Evolutionary conservation across 2,113 vertebrate genomes (phyloP), one percentile per base, ranked within the genome.

Genomic region (Oncorhynchus clarkii): DNA sequence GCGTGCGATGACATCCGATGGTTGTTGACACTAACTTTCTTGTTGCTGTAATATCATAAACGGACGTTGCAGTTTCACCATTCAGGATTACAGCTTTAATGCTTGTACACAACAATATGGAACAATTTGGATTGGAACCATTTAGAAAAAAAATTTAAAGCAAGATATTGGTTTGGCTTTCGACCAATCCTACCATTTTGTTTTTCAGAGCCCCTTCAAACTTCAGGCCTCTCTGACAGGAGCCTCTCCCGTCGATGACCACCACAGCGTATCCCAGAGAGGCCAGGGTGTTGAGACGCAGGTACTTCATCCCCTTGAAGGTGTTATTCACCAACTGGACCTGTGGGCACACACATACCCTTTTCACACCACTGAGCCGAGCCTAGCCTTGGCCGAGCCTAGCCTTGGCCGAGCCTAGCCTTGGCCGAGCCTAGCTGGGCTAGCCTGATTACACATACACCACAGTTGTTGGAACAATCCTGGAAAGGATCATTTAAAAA

Each of bases 181-280:
- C 0, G 5, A 62, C 18, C 59, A 62, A 7, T 16, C 0, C 92
- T 91, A 98, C 97, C 97, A 99, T 98, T 87, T 96, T 97, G 89
- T 98, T 98, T 89, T 98, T 99, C 51, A 99, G 92, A 16, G 97
- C 96, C 62, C 97, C 97, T 87, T 99, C 97, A n/a, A 99, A 99
- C 54, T 94, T 94, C 66, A 99, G 96, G 29, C 97, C 97, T 65
- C 97, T 89, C 82, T 99, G 97, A 84, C 97, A 98, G 0, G 97
- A 99, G 0, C 97, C 97, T 87, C 97, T 89, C 64, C 97, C 96
- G 2, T 99, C 97, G 0, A 99, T 97, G 70, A 99, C 97, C 0
- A 99, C 95, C 85, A 99, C 97, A 0, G 96, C 97, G 0, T 99
- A 99, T 84, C 97, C 97, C 67, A 99, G 91, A 68, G 97, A 97